Base-by-base conservation (phyloP, 2,797 vertebrate genomes). In the Sebastes dallii region DNA sequence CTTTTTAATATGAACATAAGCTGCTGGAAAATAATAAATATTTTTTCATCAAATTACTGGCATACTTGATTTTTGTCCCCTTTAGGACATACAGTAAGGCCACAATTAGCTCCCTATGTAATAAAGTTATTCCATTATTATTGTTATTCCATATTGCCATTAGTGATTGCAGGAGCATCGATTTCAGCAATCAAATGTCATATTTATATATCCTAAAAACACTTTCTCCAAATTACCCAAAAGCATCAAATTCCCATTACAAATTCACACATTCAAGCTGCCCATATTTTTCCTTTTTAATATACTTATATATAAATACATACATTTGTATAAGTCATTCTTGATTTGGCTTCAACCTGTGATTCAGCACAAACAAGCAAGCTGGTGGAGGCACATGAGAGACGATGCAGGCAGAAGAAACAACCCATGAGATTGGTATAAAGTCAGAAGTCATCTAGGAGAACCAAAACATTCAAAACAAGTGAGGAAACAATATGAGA, bases 281-380 rank as follows among this genome's bases (percentile, higher is more conserved):
- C 27, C 52, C 66, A 86, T 87, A 79, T 52, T 75, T 84, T 83
- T 82, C 61, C 77, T 85, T 90, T 95, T 95, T 94, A 94, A 95
- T 95, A 95, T 94, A 92, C 78, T 92, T 86, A 89, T 93, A 94
- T 94, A 95, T 95, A 95, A 94, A 96, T 94, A 95, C 86, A 94
- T 94, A 94, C 89, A 93, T 94, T 91, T 94, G 86, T 89, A 90
- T 89, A 92, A 87, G 88, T 93, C 90, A 90, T 93, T 94, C 90
- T 95, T 89, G 81, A 92, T 90, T 95, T 95, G 93, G 94, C 90
- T 92, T 95, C 76, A 91, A 86, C 73, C 76, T 81, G 87, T 90
- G 86, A 91, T 92, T 91, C 66, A 61, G 89, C 86, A 91, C 87
- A 94, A 94, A 91, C 81, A 89, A 94, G 88, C 91, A 92, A 93